Evolutionary conservation across 2,113 vertebrate genomes (phyloP).

Genomic region (Centropus bengalensis): DNA sequence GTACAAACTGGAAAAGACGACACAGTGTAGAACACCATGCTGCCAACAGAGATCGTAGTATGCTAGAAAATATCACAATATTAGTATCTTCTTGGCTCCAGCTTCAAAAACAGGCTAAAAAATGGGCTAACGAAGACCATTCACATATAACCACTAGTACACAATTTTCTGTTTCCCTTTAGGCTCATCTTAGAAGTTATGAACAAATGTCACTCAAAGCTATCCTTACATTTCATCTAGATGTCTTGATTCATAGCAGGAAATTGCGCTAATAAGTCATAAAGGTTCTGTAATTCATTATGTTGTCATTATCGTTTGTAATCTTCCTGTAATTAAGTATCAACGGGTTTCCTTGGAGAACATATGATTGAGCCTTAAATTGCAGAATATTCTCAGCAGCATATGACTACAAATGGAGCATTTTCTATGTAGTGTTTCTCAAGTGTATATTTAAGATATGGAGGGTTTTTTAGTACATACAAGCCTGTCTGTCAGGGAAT

Average conservation of each 20-base stretch:
- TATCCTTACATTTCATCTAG: background rate
- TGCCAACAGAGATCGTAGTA: background rate
- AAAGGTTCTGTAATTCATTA: conserved; percentile 61
- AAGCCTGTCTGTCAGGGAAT: background rate
- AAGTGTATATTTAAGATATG: conserved; percentile 14
- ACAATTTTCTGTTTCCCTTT: background rate
- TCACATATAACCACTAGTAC: background rate
- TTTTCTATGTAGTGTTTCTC: background rate
- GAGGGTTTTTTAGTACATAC: background rate
- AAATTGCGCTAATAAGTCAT: conserved; percentile 33
- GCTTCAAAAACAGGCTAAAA: background rate
- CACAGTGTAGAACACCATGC: rapidly evolving
- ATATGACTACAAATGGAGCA: background rate
- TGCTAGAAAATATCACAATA: background rate
- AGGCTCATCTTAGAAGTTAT: background rate
- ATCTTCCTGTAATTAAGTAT: conserved; percentile 58
- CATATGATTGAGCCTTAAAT: conserved; percentile 5
- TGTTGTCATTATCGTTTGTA: conserved; percentile 37
- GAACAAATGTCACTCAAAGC: background rate
- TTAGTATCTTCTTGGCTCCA: background rate
- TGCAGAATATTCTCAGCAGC: conserved; percentile 42
- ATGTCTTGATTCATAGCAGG: background rate
- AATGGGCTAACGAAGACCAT: background rate
- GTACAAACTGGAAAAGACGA: background rate
- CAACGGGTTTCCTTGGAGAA: conserved; percentile 61